phyloP scores from a whole-genome alignment of 2,797 vertebrate species.

The Gadopsis marmoratus region DNA sequence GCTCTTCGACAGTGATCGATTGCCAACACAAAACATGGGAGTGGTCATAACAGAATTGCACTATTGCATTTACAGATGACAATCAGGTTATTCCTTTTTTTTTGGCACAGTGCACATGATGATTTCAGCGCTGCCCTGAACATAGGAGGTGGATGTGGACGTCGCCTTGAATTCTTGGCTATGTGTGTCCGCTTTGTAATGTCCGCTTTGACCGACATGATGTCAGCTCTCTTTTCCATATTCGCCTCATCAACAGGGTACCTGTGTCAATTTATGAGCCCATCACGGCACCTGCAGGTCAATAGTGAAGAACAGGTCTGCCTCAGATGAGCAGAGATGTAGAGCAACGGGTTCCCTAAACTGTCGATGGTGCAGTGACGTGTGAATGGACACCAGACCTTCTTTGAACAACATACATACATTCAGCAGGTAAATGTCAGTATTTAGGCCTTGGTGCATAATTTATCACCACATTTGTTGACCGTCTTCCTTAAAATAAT shows the following conservation, averaged over 20 bases:
- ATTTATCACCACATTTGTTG: background rate
- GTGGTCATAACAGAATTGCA: slow-evolving; percentile 74
- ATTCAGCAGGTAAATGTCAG: slow-evolving; percentile 63
- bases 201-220: slow-evolving; percentile 1
- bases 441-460: slow-evolving; percentile 20
- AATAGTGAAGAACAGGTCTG: slow-evolving; percentile 26
- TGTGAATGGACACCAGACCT: slow-evolving; percentile 25
- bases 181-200: slow-evolving; percentile 28
- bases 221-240: slow-evolving; percentile 16
- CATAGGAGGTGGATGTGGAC: slow-evolving; percentile 37
- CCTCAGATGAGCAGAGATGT: slow-evolving; percentile 33
- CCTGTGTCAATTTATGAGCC: slow-evolving; percentile 34
- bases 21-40: slow-evolving; percentile 63
- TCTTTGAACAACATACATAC: slow-evolving; percentile 45
- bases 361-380: slow-evolving; percentile 20
- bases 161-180: slow-evolving; percentile 39
- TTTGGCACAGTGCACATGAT: slow-evolving; percentile 81
- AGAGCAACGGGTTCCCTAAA: background rate
- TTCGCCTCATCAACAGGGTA: slow-evolving; percentile 13
- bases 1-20: slow-evolving; percentile 70
- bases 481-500: slow-evolving; percentile 27
- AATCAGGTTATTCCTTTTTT: slow-evolving; percentile 56
- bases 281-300: slow-evolving; percentile 34
- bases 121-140: slow-evolving; percentile 71
- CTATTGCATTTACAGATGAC: slow-evolving; percentile 79